Percentiles rank a stretch among this genome's conserved stretches.
These are phyloP conservation scores for Pseudomugil tenellus DNA, from an alignment of 2,797 vertebrate species.

Conservation along the genomic window DNA sequence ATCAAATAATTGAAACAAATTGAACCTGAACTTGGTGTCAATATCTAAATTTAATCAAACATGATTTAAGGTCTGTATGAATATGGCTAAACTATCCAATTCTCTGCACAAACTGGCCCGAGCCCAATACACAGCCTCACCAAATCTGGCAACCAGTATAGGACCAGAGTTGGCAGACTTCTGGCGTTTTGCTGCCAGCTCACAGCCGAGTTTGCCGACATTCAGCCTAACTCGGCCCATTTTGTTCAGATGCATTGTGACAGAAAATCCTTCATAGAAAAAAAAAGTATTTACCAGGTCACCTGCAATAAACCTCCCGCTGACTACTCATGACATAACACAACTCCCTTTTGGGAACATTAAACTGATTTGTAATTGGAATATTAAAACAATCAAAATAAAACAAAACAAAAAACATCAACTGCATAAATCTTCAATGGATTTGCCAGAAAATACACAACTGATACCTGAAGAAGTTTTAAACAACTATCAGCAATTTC, in stretches of 20 bases:
- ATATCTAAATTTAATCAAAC: neutral
- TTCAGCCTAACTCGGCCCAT: neutral
- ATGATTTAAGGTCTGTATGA: neutral
- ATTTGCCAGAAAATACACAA: constrained; percentile 37
- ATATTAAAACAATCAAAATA: too few relatives aligned
- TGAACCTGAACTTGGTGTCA: neutral
- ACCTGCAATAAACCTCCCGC: constrained; percentile 27
- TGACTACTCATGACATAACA: constrained; percentile 31
- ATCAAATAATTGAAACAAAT: too few relatives aligned
- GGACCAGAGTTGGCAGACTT: neutral
- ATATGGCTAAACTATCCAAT: neutral
- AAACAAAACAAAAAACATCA: constrained; percentile 18
- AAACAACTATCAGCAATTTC: neutral
- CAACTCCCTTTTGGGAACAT: constrained; percentile 27
- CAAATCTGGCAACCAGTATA: neutral
- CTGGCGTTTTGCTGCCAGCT: neutral
- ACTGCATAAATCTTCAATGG: constrained; percentile 24
- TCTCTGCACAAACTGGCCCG: neutral
- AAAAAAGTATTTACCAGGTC: constrained; percentile 35
- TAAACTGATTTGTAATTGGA: constrained; percentile 56
- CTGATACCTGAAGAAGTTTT: constrained; percentile 32
- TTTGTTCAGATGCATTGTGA: constrained; percentile 5
- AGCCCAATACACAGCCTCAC: neutral
- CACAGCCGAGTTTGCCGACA: neutral
- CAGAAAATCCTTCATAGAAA: neutral